A percentile compares a stretch with the other conserved stretches of the same genome.
Conservation (phyloP, 2,888 invertebrate genomes). For the Thereva nobilitata region DNA sequence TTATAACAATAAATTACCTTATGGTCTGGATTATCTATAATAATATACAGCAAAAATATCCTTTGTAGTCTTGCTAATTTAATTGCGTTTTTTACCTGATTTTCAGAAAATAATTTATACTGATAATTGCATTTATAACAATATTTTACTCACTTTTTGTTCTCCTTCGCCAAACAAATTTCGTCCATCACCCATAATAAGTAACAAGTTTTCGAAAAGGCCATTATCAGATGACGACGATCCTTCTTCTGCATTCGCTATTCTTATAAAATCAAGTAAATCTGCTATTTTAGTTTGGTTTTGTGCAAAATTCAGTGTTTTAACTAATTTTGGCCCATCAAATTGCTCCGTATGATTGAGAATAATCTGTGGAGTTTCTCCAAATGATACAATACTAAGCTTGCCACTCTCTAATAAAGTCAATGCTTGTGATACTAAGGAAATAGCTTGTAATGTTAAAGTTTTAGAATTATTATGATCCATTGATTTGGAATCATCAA, state of each 20-base stretch:
- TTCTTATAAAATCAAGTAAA: conserved; percentile 77
- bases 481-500: conserved; percentile 95
- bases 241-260: conserved; percentile 63
- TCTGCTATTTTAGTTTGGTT: conserved; percentile 85
- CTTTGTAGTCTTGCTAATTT: conserved; percentile 77
- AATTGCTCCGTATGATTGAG: conserved; percentile 82
- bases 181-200: conserved; percentile 94
- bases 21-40: conserved; percentile 91
- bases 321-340: conserved; percentile 80
- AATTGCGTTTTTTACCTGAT: conserved; percentile 73
- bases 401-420: conserved; percentile 93
- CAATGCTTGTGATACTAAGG: conserved; percentile 86
- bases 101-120: conserved; percentile 9
- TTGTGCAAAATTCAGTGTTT: conserved; percentile 85
- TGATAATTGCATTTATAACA: neutral
- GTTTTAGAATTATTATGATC: conserved; percentile 87
- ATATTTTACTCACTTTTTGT: conserved; percentile 63
- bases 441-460: conserved; percentile 92
- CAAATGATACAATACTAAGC: conserved; percentile 88
- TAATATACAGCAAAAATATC: conserved; percentile 92
- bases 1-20: conserved; percentile 65
- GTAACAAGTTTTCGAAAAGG: conserved; percentile 66
- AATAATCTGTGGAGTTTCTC: conserved; percentile 82
- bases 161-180: conserved; percentile 90
- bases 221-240: conserved; percentile 55